Conservation (phyloP, 2,113 vertebrate genomes). For the Tragelaphus buxtoni region DNA sequence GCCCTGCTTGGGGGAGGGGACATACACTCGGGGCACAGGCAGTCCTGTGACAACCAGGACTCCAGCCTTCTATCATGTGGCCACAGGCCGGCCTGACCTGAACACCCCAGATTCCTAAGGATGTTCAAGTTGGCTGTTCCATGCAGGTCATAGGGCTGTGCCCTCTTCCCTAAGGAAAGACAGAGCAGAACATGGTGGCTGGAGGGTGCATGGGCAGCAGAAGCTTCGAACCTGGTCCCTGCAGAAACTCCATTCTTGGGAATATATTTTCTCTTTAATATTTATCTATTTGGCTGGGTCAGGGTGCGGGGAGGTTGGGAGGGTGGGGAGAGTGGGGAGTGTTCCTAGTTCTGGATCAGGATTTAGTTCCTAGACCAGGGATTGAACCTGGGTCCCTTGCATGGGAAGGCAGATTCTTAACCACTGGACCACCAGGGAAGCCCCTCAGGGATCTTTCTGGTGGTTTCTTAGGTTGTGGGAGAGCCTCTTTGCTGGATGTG, state of each 20-base stretch:
- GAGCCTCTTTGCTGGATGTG: conserved; percentile 89
- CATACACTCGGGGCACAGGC: background rate
- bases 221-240: background rate
- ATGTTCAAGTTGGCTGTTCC: background rate
- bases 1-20: background rate
- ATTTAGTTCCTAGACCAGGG: conserved; percentile 1
- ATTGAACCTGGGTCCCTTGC: too few species aligned
- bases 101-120: background rate
- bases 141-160: background rate
- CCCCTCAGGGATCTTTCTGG: too few species aligned
- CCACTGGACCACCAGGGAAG: too few species aligned
- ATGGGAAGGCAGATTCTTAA: too few species aligned
- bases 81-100: background rate
- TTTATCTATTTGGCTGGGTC: background rate
- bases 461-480: too few species aligned
- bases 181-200: background rate
- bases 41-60: background rate
- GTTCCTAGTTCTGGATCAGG: too few species aligned
- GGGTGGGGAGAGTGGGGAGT: too few species aligned
- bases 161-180: background rate
- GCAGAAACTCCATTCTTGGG: background rate
- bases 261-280: background rate
- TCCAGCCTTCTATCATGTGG: background rate
- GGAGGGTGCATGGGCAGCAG: background rate
- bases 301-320: accelerated